Evolutionary conservation across 1,140 invertebrate genomes (phyloP), one percentile per base, ranked within the genome.

Genomic region (Drosophila asahinai): DNA sequence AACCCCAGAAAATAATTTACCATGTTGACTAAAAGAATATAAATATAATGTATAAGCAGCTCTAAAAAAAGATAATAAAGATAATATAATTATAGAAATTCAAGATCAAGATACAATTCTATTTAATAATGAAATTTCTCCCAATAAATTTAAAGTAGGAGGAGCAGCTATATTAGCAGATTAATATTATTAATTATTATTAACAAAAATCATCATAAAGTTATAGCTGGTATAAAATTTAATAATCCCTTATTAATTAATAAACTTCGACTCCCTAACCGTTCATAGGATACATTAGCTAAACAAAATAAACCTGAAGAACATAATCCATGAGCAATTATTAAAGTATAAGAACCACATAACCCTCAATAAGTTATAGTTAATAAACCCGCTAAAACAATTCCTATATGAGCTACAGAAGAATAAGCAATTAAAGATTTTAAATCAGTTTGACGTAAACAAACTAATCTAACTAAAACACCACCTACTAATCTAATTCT

Each of bases 261-360:
- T 55, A 93, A 72, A 27, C 92, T 93, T 33, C 92, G 92, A 17
- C 92, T 93, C 0, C 59, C 17, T 80, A 93, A 80, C 4, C 94
- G 93, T 78, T 95, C 94, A 95, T 96, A 96, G 86, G 81, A 93
- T 81, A 95, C 93, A 95, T 95, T 95, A 38, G 94, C 94, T 92
- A 96, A 94, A 95, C 93, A 95, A 95, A 96, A 96, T 94, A 96
- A 93, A 0, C 94, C 95, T 4, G 95, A 96, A 60, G 95, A 96
- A 94, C 94, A 95, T 77, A 95, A 87, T 4, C 95, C 95, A 94
- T 96, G 95, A 74, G 93, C 93, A 93, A 96, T 92, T 94, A 96
- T 96, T 93, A 96, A 94, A 71, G 94, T 66, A 80, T 94, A 92
- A 64, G 93, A 82, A 15, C 95, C 94, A 40, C 78, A 83, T 82